A percentile compares a stretch with the other conserved stretches of the same genome.
Evolutionary conservation across 1,140 invertebrate genomes (phyloP).

Genomic region (Acromyrmex charruanus): DNA sequence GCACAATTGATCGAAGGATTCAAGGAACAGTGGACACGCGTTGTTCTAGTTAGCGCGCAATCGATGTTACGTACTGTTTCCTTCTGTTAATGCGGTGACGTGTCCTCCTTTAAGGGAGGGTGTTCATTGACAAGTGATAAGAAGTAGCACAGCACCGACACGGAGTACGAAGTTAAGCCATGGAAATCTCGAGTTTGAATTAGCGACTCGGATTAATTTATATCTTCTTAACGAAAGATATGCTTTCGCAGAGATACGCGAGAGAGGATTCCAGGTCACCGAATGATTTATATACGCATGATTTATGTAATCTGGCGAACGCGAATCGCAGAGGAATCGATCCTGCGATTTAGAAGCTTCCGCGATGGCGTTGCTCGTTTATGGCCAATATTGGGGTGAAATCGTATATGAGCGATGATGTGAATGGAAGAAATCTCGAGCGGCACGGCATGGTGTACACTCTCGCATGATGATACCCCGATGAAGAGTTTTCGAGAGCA

Average conservation of each 20-base stretch:
- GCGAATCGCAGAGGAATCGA: constrained; percentile 37
- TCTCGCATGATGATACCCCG: background rate
- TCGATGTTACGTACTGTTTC: constrained; percentile 41
- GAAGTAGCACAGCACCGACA: constrained; percentile 7
- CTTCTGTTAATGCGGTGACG: background rate
- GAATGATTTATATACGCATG: constrained; percentile 53
- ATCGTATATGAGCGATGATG: constrained; percentile 34
- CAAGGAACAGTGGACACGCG: constrained; percentile 38
- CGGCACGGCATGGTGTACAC: constrained; percentile 3
- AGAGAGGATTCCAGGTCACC: constrained; percentile 30
- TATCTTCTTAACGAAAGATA: constrained; percentile 41
- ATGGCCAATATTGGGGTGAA: constrained; percentile 17
- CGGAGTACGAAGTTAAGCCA: background rate
- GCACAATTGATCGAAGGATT: constrained; percentile 54
- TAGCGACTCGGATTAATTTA: constrained; percentile 56
- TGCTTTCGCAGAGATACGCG: background rate
- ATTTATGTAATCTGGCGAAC: background rate
- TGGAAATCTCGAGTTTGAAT: constrained; percentile 38
- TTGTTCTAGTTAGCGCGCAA: constrained; percentile 32
- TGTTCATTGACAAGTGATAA: constrained; percentile 48
- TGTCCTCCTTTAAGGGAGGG: constrained; percentile 11
- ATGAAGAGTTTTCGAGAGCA: constrained; percentile 35
- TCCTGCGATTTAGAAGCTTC: constrained; percentile 14
- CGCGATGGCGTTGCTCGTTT: constrained; percentile 38
- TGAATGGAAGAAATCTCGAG: constrained; percentile 43